These are phyloP conservation scores for Discoglossus pictus DNA, from an alignment of 2,797 vertebrate genomes.

Conservation along the genomic window DNA sequence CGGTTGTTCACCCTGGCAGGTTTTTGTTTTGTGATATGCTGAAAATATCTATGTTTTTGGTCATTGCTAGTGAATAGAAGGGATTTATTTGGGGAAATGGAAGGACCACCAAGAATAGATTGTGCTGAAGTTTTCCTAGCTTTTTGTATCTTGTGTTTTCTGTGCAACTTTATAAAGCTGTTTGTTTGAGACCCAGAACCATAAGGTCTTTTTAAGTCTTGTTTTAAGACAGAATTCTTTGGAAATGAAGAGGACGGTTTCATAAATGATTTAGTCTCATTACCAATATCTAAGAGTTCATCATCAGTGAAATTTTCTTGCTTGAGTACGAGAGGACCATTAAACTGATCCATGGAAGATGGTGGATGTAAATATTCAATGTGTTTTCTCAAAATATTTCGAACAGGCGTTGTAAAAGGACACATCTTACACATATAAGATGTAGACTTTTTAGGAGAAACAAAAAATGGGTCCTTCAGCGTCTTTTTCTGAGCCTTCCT, in stretches of 20 bases:
- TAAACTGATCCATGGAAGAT: constrained; percentile 68
- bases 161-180: constrained; percentile 77
- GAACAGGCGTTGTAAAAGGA: constrained; percentile 75
- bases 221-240: constrained; percentile 79
- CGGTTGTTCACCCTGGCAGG: constrained; percentile 76
- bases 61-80: constrained; percentile 75
- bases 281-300: constrained; percentile 64
- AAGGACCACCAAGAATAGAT: constrained; percentile 75
- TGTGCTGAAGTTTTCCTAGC: constrained; percentile 77
- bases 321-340: constrained; percentile 70
- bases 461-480: constrained; percentile 65
- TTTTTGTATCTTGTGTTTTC: constrained; percentile 81
- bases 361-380: constrained; percentile 79
- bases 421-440: constrained; percentile 74
- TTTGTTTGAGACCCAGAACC: constrained; percentile 68
- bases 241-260: constrained; percentile 74
- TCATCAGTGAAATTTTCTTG: constrained; percentile 68
- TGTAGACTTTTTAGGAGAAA: constrained; percentile 71
- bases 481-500: constrained; percentile 73
- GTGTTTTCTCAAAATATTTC: constrained; percentile 85
- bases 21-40: constrained; percentile 76
- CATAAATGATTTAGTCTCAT: constrained; percentile 67
- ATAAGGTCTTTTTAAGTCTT: constrained; percentile 72
- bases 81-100: constrained; percentile 78
- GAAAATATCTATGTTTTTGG: constrained; percentile 79